Percentiles rank a stretch among this genome's conserved stretches.
Conservation (phyloP, 2,888 invertebrate species). For the Eristalis arbustorum region DNA sequence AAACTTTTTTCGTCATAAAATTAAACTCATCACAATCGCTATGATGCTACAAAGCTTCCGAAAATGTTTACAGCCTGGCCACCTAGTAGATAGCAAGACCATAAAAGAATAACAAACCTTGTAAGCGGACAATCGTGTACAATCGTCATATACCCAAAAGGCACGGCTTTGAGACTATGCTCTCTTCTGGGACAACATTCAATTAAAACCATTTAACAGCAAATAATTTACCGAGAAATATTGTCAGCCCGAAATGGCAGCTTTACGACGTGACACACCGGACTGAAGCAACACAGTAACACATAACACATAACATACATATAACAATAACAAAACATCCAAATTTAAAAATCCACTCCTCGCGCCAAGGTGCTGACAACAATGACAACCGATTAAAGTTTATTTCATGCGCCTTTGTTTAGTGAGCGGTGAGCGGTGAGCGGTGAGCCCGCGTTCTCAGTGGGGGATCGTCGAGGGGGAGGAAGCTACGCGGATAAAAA, state of each 20-base stretch:
- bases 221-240: slow-evolving; percentile 69
- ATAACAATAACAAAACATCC: slow-evolving; percentile 28
- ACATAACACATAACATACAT: neutral
- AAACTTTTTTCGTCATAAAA: neutral
- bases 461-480: neutral
- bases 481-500: slow-evolving; percentile 47
- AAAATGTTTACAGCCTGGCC: slow-evolving; percentile 46
- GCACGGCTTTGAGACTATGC: slow-evolving; percentile 21
- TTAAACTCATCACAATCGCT: neutral
- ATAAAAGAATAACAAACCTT: slow-evolving; percentile 54
- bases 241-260: slow-evolving; percentile 66
- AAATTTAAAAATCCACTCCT: slow-evolving; percentile 63
- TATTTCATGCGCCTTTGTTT: slow-evolving; percentile 67
- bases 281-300: slow-evolving; percentile 46
- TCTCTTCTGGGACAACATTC: slow-evolving; percentile 64
- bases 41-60: slow-evolving; percentile 5
- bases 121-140: slow-evolving; percentile 37
- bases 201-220: slow-evolving; percentile 70
- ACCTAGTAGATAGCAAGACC: slow-evolving; percentile 54
- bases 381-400: slow-evolving; percentile 70
- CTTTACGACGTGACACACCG: slow-evolving; percentile 69
- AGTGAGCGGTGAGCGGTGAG: slow-evolving; percentile 21
- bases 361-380: slow-evolving; percentile 70
- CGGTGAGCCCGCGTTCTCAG: neutral
- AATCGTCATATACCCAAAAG: slow-evolving; percentile 35